phyloP scores from a whole-genome alignment of 2,113 vertebrate genomes.

The Serilophus lunatus region DNA sequence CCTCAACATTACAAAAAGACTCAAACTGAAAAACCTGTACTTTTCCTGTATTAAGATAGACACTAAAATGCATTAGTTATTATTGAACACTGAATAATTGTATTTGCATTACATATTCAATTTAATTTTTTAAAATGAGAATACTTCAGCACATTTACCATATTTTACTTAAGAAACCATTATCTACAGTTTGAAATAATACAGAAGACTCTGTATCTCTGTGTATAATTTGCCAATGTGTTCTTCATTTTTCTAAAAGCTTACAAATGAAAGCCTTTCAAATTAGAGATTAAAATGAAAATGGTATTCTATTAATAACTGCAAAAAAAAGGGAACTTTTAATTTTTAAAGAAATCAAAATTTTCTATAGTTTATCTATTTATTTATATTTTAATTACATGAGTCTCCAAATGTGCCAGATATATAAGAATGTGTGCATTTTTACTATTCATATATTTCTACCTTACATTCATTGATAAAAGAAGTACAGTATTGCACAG shows the following conservation, averaged over 20 bases:
- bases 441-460: background rate
- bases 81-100: background rate
- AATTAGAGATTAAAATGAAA: background rate
- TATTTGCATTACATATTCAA: slow-evolving; percentile 6
- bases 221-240: background rate
- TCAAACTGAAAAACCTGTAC: background rate
- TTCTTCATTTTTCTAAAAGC: background rate
- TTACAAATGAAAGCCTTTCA: background rate
- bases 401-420: background rate
- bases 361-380: background rate
- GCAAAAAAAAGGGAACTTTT: background rate
- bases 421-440: background rate
- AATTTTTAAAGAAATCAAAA: background rate
- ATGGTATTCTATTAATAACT: background rate
- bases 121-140: background rate
- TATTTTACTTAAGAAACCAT: background rate
- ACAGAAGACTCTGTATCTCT: background rate
- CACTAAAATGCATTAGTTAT: background rate
- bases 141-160: background rate
- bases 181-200: background rate
- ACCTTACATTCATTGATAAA: background rate
- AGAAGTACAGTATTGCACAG: background rate
- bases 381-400: background rate
- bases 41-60: background rate
- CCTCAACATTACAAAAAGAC: background rate